Conservation (phyloP, 1,140 invertebrate genomes). For the Bombus turneri region DNA sequence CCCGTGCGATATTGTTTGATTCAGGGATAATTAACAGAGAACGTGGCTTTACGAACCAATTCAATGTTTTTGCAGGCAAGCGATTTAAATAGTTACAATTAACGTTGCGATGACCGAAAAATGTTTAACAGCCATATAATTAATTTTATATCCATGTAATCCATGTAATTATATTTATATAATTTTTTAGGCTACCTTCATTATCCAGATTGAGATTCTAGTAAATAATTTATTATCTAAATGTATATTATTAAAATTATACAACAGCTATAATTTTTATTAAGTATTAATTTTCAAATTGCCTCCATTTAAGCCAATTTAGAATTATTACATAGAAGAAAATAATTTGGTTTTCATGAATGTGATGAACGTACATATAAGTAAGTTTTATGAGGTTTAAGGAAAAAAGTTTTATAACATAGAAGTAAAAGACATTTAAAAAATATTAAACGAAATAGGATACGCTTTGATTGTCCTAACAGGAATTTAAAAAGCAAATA, state of each 20-base stretch:
- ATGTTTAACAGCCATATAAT: neutral
- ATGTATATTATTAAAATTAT: neutral
- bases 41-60: neutral
- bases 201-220: no score
- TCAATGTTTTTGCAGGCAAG: no score
- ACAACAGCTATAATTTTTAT: neutral
- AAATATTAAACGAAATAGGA: neutral
- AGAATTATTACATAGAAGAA: no score
- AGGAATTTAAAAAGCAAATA: neutral
- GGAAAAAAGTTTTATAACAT: no score
- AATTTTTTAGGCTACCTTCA: no score
- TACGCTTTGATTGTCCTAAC: no score
- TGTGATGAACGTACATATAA: no score
- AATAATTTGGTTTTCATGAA: neutral
- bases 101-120: neutral
- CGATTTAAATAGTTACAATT: neutral
- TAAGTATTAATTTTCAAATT: neutral
- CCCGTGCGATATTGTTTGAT: constrained; percentile 12
- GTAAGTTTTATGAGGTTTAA: no score
- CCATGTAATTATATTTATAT: no score
- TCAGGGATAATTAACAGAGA: constrained; percentile 15
- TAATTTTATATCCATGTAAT: no score
- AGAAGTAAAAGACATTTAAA: neutral
- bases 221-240: no score
- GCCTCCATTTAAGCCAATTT: no score